Base-by-base conservation (phyloP, 2,888 invertebrate species). In the Biston betularia region DNA sequence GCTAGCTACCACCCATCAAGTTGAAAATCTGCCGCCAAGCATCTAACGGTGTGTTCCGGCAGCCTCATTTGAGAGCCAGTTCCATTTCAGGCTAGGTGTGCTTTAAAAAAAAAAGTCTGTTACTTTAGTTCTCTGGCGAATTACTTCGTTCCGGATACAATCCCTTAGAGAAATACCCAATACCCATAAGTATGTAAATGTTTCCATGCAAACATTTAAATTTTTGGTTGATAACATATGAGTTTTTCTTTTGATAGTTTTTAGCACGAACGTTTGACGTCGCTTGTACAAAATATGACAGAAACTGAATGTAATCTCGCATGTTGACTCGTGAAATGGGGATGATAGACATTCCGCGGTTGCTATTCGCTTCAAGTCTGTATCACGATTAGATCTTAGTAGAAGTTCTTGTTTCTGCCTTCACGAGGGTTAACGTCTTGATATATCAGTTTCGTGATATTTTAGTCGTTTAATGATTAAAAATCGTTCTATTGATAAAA, bases 281-380 rank as follows among this genome's bases (percentile, higher is more conserved):
- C 3, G 48, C 9, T 11, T 49, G 58, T 58, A 58, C 58, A 6
- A 33, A 50, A 49, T 56, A 64, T 53, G 48, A 48, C 48, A 53
- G 58, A 53, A 58, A 58, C 34, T 59, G 58, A 54, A 59, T 53
- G 58, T 59, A 59, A 64, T 64, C 58, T 59, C 48, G 14, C 48
- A 57, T 53, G 58, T 52, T 58, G 57, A 57, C 63, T 57, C 15
- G 34, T 34, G 63, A 53, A 14, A 64, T 50, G 63, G 55, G 50
- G 56, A 56, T 45, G 49, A 56, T 44, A 33, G 42, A 49, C 50
- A 63, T 63, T 45, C 49, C 58, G 24, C 15, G 38, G n/a, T 38
- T 9, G 49, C 42, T 52, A 52, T 35, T 38, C 48, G 49, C 40
- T 58, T 49, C 49, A 42, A 40, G 38, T 49, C 40, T 48, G 15